Conservation (phyloP, 2,888 invertebrate genomes). For the Drosophila anomalata region DNA sequence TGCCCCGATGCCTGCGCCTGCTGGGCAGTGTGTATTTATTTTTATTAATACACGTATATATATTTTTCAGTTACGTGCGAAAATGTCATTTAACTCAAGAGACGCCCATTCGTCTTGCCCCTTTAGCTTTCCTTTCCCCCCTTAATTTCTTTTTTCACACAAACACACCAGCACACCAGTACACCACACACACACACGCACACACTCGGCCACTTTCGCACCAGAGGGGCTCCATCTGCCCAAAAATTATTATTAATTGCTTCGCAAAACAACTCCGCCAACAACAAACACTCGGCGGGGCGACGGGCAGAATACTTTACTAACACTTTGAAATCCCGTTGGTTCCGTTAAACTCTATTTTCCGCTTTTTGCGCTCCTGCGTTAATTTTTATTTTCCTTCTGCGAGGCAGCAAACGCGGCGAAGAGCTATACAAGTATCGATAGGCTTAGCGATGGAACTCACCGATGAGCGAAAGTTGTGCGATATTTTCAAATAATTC, state of each 20-base stretch:
- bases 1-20: constrained; percentile 29
- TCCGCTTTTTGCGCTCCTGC: constrained; percentile 41
- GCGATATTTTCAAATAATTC: not conserved
- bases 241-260: constrained; percentile 42
- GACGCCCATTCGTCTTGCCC: constrained; percentile 46
- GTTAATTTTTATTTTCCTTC: constrained; percentile 35
- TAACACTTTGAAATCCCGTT: constrained; percentile 36
- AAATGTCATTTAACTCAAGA: constrained; percentile 53
- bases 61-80: constrained; percentile 56
- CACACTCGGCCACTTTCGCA: constrained; percentile 11
- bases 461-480: not conserved
- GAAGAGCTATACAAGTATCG: constrained; percentile 17
- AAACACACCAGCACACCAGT: constrained; percentile 25
- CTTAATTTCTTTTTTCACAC: constrained; percentile 45
- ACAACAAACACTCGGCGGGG: constrained; percentile 8
- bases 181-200: constrained; percentile 20
- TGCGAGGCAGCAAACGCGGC: constrained; percentile 24
- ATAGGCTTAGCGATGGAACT: not conserved
- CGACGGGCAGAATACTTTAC: constrained; percentile 3
- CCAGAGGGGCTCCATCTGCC: constrained; percentile 39
- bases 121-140: constrained; percentile 35
- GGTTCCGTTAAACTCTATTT: constrained; percentile 16
- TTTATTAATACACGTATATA: constrained; percentile 66
- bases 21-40: constrained; percentile 77
- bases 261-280: constrained; percentile 31